Conservation (phyloP, 2,888 invertebrate species). For the Beris morrisii region DNA sequence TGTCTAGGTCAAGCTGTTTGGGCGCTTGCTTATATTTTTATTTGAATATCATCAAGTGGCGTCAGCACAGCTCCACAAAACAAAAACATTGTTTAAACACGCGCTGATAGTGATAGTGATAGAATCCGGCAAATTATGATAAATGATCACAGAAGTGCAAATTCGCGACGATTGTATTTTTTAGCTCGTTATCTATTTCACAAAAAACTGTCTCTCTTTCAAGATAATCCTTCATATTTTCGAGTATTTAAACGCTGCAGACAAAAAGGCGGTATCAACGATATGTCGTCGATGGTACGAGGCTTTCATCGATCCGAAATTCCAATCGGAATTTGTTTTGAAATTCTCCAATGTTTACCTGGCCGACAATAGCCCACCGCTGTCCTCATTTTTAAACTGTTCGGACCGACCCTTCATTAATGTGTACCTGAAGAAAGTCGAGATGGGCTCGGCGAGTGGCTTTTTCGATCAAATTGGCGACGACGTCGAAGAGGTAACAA, state of each 20-base stretch:
- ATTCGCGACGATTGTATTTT: not conserved
- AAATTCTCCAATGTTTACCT: constrained; percentile 50
- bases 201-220: constrained; percentile 42
- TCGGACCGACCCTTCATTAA: constrained; percentile 49
- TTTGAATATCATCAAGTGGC: not conserved
- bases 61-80: not conserved
- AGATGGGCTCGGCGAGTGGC: constrained; percentile 50
- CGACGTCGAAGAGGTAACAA: constrained; percentile 59
- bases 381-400: constrained; percentile 46
- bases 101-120: not conserved
- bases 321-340: constrained; percentile 48
- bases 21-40: too few relatives aligned
- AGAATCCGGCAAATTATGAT: not conserved
- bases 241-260: constrained; percentile 65
- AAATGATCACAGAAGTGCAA: not conserved
- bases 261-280: constrained; percentile 66
- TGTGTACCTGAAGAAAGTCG: constrained; percentile 50
- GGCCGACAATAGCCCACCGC: constrained; percentile 49
- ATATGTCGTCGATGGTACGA: constrained; percentile 69
- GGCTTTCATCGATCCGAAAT: constrained; percentile 65
- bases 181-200: constrained; percentile 17
- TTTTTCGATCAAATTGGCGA: constrained; percentile 65
- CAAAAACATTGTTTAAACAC: not conserved
- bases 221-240: constrained; percentile 68
- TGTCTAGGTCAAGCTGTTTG: too few relatives aligned